Percentiles rank a stretch among this genome's conserved stretches.
Evolutionary conservation across 2,113 vertebrate species (phyloP).

Genomic region (Gallinago paraguaiae): DNA sequence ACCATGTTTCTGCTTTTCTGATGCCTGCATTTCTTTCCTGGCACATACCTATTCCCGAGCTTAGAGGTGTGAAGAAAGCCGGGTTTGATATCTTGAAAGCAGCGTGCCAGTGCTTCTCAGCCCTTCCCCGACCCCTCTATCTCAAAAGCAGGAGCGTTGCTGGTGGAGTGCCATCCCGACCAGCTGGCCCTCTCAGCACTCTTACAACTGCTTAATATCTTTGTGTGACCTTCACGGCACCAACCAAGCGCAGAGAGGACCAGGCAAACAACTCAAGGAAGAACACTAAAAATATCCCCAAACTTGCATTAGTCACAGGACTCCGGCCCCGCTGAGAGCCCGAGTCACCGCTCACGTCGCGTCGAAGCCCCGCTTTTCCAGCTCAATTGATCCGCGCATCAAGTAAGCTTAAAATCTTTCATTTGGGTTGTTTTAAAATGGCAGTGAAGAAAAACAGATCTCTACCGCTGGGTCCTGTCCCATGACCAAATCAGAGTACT

Average conservation of each 20-base stretch:
- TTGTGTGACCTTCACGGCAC: conserved; percentile 33
- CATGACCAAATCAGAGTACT: neutral
- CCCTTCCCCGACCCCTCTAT: neutral
- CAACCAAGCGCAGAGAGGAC: neutral
- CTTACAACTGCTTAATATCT: conserved; percentile 8
- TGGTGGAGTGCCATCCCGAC: neutral
- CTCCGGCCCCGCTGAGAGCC: neutral
- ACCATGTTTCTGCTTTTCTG: neutral
- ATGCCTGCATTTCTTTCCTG: conserved; percentile 5
- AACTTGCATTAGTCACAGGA: neutral
- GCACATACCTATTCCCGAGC: conserved; percentile 14
- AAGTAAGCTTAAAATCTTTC: neutral
- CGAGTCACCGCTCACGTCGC: neutral
- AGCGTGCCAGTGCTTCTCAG: conserved; percentile 17
- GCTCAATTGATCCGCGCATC: neutral
- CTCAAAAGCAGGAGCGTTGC: neutral
- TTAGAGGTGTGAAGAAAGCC: conserved; percentile 37
- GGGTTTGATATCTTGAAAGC: conserved; percentile 28
- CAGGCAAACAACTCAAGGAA: conserved; percentile 45
- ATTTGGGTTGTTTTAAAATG: neutral
- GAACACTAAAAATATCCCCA: conserved; percentile 35
- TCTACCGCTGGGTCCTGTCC: neutral
- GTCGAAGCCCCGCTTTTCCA: neutral
- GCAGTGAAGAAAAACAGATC: neutral
- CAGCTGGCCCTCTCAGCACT: conserved; percentile 51